These are phyloP conservation scores for Bergia puertoricense DNA, from an alignment of 92 coral and sea anemone genomes.

Conservation along the genomic window DNA sequence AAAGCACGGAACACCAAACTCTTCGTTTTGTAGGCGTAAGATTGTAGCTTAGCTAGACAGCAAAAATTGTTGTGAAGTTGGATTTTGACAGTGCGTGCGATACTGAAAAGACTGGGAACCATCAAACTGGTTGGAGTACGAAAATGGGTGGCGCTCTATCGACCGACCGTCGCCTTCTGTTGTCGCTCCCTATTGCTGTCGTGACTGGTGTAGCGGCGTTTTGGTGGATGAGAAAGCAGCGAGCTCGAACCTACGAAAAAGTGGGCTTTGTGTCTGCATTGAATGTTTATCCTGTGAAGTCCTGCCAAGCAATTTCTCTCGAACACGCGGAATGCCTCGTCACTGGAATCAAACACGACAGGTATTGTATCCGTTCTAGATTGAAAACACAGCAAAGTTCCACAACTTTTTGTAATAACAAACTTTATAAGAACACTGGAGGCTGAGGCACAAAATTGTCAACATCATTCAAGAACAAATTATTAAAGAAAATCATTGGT, in stretches of 20 bases:
- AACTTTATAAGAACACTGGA: too few species aligned
- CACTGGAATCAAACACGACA: too few species aligned
- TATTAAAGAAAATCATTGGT: too few species aligned
- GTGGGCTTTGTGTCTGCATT: constrained; percentile 61
- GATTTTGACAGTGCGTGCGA: neutral
- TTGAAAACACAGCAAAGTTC: too few species aligned
- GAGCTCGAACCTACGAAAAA: constrained; percentile 25
- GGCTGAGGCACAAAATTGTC: too few species aligned
- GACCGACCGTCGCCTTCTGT: neutral
- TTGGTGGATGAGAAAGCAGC: constrained; percentile 48
- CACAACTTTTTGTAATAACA: too few species aligned
- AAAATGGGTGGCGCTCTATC: constrained; percentile 1
- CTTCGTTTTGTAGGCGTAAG: neutral
- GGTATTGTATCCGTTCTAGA: too few species aligned
- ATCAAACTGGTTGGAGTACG: neutral
- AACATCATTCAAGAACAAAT: too few species aligned
- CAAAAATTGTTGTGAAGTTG: too few species aligned
- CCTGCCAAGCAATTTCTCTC: neutral
- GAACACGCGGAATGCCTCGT: too few species aligned
- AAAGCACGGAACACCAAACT: neutral
- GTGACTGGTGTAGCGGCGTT: constrained; percentile 32
- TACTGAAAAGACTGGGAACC: neutral
- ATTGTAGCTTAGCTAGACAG: neutral
- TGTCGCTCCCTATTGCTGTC: constrained; percentile 23
- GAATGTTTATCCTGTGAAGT: constrained; percentile 62